Percentiles rank a stretch among this genome's conserved stretches.
Evolutionary conservation across 2,888 invertebrate species (phyloP).

Genomic region (Seira sanloemensis): DNA sequence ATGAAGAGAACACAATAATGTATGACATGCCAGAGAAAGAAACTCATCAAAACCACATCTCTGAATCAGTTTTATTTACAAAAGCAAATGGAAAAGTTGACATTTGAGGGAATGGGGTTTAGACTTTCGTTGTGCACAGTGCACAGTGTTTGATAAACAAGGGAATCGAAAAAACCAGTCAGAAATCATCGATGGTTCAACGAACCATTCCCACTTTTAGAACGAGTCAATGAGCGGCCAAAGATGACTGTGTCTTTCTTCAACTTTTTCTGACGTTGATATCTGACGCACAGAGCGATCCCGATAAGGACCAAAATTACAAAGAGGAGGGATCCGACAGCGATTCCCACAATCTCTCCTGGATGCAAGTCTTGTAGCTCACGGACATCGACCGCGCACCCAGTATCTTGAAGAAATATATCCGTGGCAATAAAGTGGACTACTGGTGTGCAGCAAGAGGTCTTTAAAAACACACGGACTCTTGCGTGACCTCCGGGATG

Average conservation of each 20-base stretch:
- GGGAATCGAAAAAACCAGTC: too few species aligned
- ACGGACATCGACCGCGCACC: conserved; percentile 71
- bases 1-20: not conserved
- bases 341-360: conserved; percentile 72
- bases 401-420: conserved; percentile 47
- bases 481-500: conserved; percentile 60
- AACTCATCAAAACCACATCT: not conserved
- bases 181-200: conserved; percentile 20
- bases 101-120: not conserved
- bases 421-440: conserved; percentile 69
- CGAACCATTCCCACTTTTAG: conserved; percentile 45
- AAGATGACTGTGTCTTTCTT: conserved; percentile 54
- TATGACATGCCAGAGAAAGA: not conserved
- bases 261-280: conserved; percentile 55
- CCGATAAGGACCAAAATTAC: conserved; percentile 68
- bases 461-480: conserved; percentile 68
- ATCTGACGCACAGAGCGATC: conserved; percentile 56
- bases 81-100: not conserved
- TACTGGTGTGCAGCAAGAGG: conserved; percentile 70
- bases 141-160: not conserved
- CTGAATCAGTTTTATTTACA: not conserved
- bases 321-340: conserved; percentile 64
- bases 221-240: conserved; percentile 53
- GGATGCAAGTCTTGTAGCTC: conserved; percentile 72
- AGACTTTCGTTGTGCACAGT: not conserved